phyloP scores from a whole-genome alignment of 2,888 invertebrate genomes.

The Orthosia gothica region DNA sequence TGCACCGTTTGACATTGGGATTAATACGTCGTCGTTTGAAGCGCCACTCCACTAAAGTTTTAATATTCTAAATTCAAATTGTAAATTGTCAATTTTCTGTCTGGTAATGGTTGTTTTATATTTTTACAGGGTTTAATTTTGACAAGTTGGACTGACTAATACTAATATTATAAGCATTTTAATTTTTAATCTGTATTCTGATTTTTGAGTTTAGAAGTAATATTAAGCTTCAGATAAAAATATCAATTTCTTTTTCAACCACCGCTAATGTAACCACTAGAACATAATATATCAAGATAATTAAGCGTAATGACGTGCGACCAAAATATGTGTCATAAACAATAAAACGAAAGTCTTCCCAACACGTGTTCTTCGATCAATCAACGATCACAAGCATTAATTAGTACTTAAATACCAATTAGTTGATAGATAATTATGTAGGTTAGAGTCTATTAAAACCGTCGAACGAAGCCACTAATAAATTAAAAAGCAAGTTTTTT shows the following conservation, averaged over 20 bases:
- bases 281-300: conserved; percentile 28
- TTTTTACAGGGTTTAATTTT: conserved; percentile 60
- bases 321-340: conserved; percentile 60
- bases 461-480: conserved; percentile 72
- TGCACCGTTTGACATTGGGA: conserved; percentile 83
- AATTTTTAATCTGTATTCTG: neutral
- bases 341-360: conserved; percentile 70
- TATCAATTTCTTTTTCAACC: neutral
- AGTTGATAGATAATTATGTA: conserved; percentile 81
- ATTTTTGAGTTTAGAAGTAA: neutral
- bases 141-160: conserved; percentile 54
- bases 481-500: conserved; percentile 67
- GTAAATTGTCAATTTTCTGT: conserved; percentile 32
- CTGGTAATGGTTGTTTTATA: conserved; percentile 51
- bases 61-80: conserved; percentile 68
- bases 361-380: conserved; percentile 80
- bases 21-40: conserved; percentile 83
- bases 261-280: neutral
- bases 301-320: conserved; percentile 58
- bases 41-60: conserved; percentile 72
- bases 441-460: conserved; percentile 76
- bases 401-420: conserved; percentile 83
- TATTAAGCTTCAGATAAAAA: neutral
- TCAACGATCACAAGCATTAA: conserved; percentile 79
- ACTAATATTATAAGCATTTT: neutral